These are phyloP conservation scores for Escarpia spicata DNA, from an alignment of 2,888 invertebrate genomes.

Conservation along the genomic window DNA sequence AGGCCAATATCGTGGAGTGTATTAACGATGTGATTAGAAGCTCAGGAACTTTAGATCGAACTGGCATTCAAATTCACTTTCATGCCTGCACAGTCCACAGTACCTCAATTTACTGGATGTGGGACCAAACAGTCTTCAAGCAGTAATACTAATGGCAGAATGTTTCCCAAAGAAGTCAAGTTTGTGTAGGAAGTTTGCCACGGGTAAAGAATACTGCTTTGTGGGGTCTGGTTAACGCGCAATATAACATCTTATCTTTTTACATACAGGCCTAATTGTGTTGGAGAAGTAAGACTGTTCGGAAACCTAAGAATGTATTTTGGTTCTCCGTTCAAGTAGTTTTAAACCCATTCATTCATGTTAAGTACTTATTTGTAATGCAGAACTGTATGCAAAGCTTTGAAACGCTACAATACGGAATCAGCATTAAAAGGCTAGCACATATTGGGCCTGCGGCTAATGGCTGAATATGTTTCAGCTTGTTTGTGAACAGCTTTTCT, in stretches of 20 bases:
- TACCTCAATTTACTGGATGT: too few relatives aligned
- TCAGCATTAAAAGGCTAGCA: not conserved
- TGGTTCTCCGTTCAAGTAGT: too few relatives aligned
- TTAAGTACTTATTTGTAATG: not conserved
- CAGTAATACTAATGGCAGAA: too few relatives aligned
- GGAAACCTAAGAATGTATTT: not conserved
- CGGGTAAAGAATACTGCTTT: not conserved
- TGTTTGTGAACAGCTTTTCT: not conserved
- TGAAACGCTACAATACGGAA: not conserved
- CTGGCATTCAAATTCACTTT: too few relatives aligned
- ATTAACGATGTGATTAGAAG: too few relatives aligned
- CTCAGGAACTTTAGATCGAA: too few relatives aligned
- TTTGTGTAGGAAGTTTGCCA: not conserved
- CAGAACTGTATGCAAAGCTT: not conserved
- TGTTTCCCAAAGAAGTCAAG: too few relatives aligned
- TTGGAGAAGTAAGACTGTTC: not conserved
- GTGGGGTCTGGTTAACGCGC: not conserved
- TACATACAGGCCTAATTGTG: not conserved
- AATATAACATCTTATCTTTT: not conserved
- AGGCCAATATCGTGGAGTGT: too few relatives aligned
- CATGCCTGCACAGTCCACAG: too few relatives aligned
- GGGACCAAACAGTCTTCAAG: too few relatives aligned
- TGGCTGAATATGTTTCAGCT: conserved; percentile 1
- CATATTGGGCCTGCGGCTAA: not conserved
- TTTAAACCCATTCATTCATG: too few relatives aligned